phyloP scores from a whole-genome alignment of 2,113 vertebrate species.

The Strigops habroptila region DNA sequence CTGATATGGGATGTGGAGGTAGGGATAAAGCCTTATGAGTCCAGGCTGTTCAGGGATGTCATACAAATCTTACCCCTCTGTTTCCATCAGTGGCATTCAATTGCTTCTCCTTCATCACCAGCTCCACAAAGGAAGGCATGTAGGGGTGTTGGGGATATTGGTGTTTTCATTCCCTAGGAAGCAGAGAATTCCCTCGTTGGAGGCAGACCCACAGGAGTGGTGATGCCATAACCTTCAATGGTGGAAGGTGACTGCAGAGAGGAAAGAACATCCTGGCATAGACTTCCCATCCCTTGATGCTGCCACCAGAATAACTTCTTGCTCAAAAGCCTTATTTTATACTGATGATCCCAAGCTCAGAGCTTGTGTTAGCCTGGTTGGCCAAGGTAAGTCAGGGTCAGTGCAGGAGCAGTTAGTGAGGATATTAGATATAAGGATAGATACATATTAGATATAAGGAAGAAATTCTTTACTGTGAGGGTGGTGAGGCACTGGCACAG shows the following conservation, averaged over 20 bases:
- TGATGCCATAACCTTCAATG: background rate
- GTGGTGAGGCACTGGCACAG: background rate
- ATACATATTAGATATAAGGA: background rate
- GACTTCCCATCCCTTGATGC: background rate
- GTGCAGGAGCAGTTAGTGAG: background rate
- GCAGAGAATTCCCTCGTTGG: background rate
- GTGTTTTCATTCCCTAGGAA: background rate
- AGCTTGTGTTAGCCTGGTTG: background rate
- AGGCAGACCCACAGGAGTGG: background rate
- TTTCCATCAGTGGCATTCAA: background rate
- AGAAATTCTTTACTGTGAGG: background rate
- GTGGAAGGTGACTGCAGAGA: background rate
- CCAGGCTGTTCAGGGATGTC: background rate
- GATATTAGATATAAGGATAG: background rate
- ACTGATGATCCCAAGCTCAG: background rate
- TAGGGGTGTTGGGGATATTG: background rate
- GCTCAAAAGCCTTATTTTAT: background rate
- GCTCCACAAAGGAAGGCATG: rapidly evolving
- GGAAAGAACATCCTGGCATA: background rate
- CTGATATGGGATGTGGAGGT: background rate
- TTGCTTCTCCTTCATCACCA: background rate
- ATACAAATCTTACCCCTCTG: background rate
- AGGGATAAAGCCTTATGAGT: background rate
- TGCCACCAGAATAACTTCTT: background rate
- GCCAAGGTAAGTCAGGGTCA: background rate